Conservation (phyloP, 92 coral and sea anemone genomes). For the Zoanthus solanderi region DNA sequence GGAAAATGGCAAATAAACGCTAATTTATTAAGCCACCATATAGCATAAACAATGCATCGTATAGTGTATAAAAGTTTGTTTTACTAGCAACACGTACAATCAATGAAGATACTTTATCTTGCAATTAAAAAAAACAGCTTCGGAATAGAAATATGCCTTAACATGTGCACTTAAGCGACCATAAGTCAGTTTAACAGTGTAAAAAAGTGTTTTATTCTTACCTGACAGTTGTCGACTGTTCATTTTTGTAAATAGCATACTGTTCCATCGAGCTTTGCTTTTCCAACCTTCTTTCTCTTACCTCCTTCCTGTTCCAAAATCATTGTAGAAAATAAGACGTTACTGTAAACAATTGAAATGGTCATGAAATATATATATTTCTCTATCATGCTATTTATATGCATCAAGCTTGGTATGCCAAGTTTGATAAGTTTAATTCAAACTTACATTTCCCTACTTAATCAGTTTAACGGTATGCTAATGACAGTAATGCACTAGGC, state of each 20-base stretch:
- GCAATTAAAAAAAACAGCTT: neutral
- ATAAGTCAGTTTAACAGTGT: slow-evolving; percentile 37
- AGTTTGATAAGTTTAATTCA: slow-evolving; percentile 26
- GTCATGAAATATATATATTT: slow-evolving; percentile 38
- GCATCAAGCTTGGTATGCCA: neutral
- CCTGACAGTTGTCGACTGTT: slow-evolving; percentile 47
- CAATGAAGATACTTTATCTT: neutral
- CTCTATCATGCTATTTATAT: slow-evolving; percentile 5
- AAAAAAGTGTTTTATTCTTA: slow-evolving; percentile 40
- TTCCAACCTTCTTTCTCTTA: slow-evolving; percentile 1
- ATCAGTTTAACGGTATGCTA: too few species aligned
- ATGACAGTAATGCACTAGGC: slow-evolving; percentile 4
- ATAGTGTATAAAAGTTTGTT: too few species aligned
- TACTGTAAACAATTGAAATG: neutral
- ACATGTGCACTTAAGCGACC: neutral
- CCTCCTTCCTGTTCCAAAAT: slow-evolving; percentile 45
- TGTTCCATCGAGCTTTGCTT: slow-evolving; percentile 40
- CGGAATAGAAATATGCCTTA: neutral
- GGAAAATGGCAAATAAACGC: slow-evolving; percentile 9
- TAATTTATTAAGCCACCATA: too few species aligned
- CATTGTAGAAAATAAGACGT: slow-evolving; percentile 14
- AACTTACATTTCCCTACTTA: slow-evolving; percentile 36
- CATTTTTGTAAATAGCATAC: slow-evolving; percentile 45
- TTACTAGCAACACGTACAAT: neutral
- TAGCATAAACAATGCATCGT: too few species aligned